Evolutionary conservation across 92 coral and sea anemone species (phyloP), one percentile per base, ranked within the genome.

Genomic region (Diadumene lineata): DNA sequence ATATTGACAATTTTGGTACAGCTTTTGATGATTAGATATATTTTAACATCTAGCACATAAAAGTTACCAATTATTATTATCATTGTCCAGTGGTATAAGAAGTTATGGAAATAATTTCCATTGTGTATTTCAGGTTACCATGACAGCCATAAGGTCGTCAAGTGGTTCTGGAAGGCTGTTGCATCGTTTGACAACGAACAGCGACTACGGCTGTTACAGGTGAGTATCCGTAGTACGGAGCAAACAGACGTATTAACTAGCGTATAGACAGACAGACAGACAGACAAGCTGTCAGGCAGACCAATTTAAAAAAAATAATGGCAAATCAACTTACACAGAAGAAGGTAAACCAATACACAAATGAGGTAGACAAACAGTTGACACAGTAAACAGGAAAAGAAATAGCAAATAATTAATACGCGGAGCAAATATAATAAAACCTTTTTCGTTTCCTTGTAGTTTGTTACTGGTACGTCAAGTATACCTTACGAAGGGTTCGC

Each of bases 401-500:
- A 38, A 38, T 38, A 44, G 10, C 17, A 44, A 9, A 44, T 44
- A 44, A 9, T 8, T 44, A 44, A 17, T 44, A 44, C 51, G 10
- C 51, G 51, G 51, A 8, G 10, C 51, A 8, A 8, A 26, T 21
- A 2, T 51, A 26, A n/a, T 27, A 34, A 61, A 32, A 15, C 16
- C 56, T 61, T 61, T 61, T 50, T 73, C 25, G n/a, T 66, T 9
- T 16, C 2, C 60, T 63, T 62, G 0, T 64, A 96, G 99, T 96
- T 96, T 85, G 99, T 96, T 34, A 96, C 99, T 25, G 99, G 99
- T 9, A 96, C 99, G 8, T 96, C 99, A 22, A 96, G 99, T 64
- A 93, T 96, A 24, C 99, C 99, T 61, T 96, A 96, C 72, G 99
- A 96, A 73, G 99, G 99, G 17, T 96, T 96, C 73, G 93, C 97